phyloP scores from a whole-genome alignment of 2,888 invertebrate species.

The Phalera bucephala region DNA sequence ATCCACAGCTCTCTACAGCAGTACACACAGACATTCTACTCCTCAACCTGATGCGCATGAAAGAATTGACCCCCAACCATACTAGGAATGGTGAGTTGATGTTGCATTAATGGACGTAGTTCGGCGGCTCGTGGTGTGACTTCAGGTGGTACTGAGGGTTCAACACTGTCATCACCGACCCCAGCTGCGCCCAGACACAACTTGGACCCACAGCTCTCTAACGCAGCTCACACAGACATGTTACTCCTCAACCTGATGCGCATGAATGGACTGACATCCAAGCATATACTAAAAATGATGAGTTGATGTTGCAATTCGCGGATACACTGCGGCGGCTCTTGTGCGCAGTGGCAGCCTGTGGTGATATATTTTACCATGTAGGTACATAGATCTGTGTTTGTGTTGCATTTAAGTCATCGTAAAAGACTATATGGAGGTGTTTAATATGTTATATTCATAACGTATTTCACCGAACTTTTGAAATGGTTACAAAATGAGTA shows the following conservation, averaged over 20 bases:
- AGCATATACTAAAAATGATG: slow-evolving; percentile 48
- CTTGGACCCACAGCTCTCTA: slow-evolving; percentile 60
- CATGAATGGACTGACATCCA: slow-evolving; percentile 67
- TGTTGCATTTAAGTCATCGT: too few species aligned
- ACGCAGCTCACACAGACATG: slow-evolving; percentile 71
- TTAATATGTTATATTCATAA: too few species aligned
- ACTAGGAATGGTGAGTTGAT: slow-evolving; percentile 47
- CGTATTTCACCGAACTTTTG: too few species aligned
- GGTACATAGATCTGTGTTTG: too few species aligned
- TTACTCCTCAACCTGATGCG: slow-evolving; percentile 71
- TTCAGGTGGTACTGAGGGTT: slow-evolving; percentile 36
- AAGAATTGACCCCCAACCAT: slow-evolving; percentile 61
- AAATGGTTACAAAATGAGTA: too few species aligned
- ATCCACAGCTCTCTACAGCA: slow-evolving; percentile 63
- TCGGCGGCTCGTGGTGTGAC: slow-evolving; percentile 54
- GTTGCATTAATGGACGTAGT: slow-evolving; percentile 59
- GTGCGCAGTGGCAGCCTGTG: slow-evolving; percentile 48
- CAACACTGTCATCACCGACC: slow-evolving; percentile 16
- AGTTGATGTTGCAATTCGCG: slow-evolving; percentile 31
- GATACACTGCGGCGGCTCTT: slow-evolving; percentile 63
- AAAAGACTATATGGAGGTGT: too few species aligned
- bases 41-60: slow-evolving; percentile 71
- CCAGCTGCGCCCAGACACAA: slow-evolving; percentile 29
- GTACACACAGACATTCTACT: slow-evolving; percentile 74
- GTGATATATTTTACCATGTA: too few species aligned